Base-by-base conservation (phyloP, 2,113 vertebrate species). In the Perca flavescens region DNA sequence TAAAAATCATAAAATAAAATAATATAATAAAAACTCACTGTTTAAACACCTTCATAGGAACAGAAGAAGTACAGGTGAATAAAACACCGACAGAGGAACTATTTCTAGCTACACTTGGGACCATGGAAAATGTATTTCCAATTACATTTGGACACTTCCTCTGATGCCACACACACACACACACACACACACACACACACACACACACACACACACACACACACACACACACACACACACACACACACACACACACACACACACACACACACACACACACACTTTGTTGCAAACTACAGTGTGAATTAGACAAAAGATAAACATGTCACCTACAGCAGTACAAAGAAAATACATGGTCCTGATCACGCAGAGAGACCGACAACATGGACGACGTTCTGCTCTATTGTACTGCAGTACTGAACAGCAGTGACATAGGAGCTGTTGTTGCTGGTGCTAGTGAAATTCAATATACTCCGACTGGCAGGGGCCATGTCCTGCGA, bases 401-500 rank as follows among this genome's bases (percentile, higher is more conserved):
- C 72, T 16, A 12, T 77, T 84, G 22, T 61, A 56, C 60, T 56
- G 66, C 46, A 65, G 70, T 62, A 65, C 52, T 86, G 77, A 74
- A 75, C 16, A 43, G 62, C 72, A 34, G 46, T 34, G 68, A 56
- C 71, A 66, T 65, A 58, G 65, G 68, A 72, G 70, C 65, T 50
- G 70, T 70, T 71, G 71, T 85, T 75, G 40, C 66, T 84, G 74
- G 31, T 82, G 43, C 25, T 49, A 67, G 63, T 89, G 89, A 90
- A 89, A 93, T 85, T 72, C 73, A 89, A 93, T 92, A 90, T 54
- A 34, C 70, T 79, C 36, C 3, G 22, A 71, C 64, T 71, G 85
- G 79, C 31, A 76, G 64, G 72, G 84, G 83, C 74, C 60, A 43
- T 52, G 71, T 83, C 72, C 77, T 77, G 66, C 22, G 14, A 91